Evolutionary conservation across 2,113 vertebrate species (phyloP).

Genomic region (Thermophis baileyi): DNA sequence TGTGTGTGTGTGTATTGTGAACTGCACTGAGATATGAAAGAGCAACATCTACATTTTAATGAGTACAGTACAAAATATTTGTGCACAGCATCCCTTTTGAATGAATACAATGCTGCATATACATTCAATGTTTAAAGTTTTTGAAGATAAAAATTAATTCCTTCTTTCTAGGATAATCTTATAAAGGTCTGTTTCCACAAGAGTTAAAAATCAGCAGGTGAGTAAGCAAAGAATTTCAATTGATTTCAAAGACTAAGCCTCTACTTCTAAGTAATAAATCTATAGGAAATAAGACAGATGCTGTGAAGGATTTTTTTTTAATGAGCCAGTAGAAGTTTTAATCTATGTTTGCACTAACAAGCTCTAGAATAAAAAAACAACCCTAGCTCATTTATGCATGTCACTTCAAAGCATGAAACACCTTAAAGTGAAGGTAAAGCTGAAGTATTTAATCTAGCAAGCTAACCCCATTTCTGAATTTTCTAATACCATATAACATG

Average conservation of each 20-base stretch:
- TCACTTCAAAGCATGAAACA: background rate
- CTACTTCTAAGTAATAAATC: constrained; percentile 20
- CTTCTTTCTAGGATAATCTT: background rate
- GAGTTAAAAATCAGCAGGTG: background rate
- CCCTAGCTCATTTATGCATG: background rate
- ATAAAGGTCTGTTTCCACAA: background rate
- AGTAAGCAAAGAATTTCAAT: background rate
- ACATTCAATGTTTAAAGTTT: constrained; percentile 8
- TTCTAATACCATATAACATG: background rate
- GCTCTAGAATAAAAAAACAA: background rate
- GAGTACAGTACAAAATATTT: background rate
- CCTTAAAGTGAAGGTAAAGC: background rate
- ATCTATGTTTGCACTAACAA: background rate
- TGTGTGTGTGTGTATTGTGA: background rate
- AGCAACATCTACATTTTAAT: background rate
- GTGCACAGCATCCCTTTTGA: background rate
- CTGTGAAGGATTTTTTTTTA: background rate
- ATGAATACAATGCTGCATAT: background rate
- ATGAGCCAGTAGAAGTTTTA: background rate
- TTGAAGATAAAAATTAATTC: constrained; percentile 2
- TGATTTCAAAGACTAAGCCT: background rate
- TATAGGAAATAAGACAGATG: background rate
- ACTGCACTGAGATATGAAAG: background rate
- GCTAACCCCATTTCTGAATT: background rate
- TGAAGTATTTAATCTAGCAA: background rate